Evolutionary conservation across 2,797 vertebrate species (phyloP).

Genomic region (Eidolon dupreanum): DNA sequence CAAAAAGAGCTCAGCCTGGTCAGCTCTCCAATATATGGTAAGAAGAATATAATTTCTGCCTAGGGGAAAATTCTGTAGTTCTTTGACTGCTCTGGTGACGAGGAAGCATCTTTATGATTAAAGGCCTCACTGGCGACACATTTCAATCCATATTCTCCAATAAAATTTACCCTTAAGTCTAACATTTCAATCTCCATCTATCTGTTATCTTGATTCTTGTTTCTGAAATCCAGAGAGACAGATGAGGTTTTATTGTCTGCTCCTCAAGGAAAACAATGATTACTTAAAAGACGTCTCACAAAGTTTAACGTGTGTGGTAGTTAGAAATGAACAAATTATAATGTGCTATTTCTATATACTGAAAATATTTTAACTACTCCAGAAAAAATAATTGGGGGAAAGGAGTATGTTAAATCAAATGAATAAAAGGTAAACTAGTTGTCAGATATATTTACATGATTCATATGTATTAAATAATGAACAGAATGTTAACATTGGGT

Average conservation of each 20-base stretch:
- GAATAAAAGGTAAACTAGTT: not conserved
- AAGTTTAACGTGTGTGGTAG: not conserved
- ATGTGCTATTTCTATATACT: not conserved
- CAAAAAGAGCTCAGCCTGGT: not conserved
- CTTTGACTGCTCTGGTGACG: not conserved
- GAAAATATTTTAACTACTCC: not conserved
- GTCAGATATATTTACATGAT: not conserved
- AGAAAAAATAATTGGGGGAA: not conserved
- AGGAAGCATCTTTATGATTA: not conserved
- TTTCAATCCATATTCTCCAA: not conserved
- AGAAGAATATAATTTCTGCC: not conserved
- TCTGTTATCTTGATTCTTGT: not conserved
- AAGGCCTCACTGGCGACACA: not conserved
- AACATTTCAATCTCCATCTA: not conserved
- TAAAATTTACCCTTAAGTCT: not conserved
- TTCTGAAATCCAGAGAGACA: not conserved
- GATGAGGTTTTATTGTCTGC: not conserved
- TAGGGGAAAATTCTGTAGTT: not conserved
- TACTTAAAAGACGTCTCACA: not conserved
- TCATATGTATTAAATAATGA: not conserved
- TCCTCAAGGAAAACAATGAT: not conserved
- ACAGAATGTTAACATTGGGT: not conserved
- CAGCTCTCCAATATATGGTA: not conserved
- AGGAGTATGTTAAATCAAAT: not conserved
- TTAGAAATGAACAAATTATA: not conserved